Conservation (phyloP, 2,888 invertebrate genomes). For the Eristalis intricaria region DNA sequence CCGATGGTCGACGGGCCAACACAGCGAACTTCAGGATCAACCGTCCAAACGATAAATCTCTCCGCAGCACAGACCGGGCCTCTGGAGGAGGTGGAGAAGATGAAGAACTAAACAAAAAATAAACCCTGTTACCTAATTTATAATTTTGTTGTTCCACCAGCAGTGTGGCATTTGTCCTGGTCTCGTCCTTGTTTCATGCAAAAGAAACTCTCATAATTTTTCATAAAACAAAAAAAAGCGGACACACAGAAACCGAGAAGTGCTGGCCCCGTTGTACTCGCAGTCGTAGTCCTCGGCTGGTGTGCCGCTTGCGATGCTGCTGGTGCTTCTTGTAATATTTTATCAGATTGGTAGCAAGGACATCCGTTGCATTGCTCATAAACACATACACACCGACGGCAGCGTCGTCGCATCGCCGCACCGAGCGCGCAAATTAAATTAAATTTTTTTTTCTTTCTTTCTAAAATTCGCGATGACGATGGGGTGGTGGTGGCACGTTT, state of each 20-base stretch:
- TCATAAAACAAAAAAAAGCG: conserved; percentile 19
- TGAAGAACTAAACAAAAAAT: neutral
- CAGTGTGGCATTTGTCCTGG: conserved; percentile 38
- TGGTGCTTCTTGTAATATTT: conserved; percentile 62
- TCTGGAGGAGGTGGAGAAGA: neutral
- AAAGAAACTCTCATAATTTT: conserved; percentile 43
- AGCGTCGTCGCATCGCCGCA: neutral
- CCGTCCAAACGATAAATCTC: conserved; percentile 59
- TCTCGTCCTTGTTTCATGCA: conserved; percentile 8
- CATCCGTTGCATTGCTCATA: conserved; percentile 62
- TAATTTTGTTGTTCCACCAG: conserved; percentile 53
- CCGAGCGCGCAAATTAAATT: conserved; percentile 38
- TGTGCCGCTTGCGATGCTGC: neutral
- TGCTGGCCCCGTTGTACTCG: neutral
- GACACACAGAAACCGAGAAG: neutral
- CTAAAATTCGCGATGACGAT: neutral
- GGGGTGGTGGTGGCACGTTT: neutral
- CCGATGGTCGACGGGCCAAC: neutral
- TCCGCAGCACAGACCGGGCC: conserved; percentile 6
- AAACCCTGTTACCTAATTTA: conserved; percentile 62
- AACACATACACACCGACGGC: conserved; percentile 13
- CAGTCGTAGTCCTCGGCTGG: neutral
- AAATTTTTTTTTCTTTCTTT: neutral
- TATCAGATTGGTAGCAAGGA: conserved; percentile 59
- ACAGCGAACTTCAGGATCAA: conserved; percentile 54